Conservation (phyloP, 2,888 invertebrate species). For the Anthophora plumipes region DNA sequence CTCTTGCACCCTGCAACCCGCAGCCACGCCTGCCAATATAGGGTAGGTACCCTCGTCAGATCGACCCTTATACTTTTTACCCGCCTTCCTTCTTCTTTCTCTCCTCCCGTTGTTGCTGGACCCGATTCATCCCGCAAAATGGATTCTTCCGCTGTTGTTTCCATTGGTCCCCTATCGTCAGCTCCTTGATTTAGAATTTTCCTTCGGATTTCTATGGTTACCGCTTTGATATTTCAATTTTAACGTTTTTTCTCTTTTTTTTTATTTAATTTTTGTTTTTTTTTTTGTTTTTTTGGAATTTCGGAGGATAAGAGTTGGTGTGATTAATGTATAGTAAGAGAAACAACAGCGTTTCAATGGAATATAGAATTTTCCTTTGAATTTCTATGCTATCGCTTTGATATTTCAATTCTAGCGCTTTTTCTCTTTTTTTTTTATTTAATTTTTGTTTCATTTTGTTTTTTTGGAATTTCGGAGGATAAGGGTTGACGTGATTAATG, state of each 20-base stretch:
- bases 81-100: constrained; percentile 64
- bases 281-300: no score
- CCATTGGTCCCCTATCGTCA: constrained; percentile 38
- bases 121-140: constrained; percentile 82
- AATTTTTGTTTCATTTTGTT: no score
- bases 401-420: not conserved
- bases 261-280: not conserved
- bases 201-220: not conserved
- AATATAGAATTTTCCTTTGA: no score
- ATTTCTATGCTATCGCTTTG: not conserved
- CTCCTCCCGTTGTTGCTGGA: constrained; percentile 65
- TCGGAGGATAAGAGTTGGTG: no score
- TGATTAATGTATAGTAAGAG: no score
- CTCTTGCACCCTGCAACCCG: constrained; percentile 79
- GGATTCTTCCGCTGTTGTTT: constrained; percentile 74
- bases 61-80: constrained; percentile 78
- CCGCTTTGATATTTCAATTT: not conserved
- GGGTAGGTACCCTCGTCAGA: constrained; percentile 82
- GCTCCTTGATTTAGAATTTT: constrained; percentile 23
- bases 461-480: no score
- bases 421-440: not conserved
- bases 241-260: not conserved
- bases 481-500: no score
- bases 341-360: no score
- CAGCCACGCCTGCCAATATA: constrained; percentile 85